Evolutionary conservation across 2,888 invertebrate species (phyloP).

Genomic region (Ochropleura plecta): DNA sequence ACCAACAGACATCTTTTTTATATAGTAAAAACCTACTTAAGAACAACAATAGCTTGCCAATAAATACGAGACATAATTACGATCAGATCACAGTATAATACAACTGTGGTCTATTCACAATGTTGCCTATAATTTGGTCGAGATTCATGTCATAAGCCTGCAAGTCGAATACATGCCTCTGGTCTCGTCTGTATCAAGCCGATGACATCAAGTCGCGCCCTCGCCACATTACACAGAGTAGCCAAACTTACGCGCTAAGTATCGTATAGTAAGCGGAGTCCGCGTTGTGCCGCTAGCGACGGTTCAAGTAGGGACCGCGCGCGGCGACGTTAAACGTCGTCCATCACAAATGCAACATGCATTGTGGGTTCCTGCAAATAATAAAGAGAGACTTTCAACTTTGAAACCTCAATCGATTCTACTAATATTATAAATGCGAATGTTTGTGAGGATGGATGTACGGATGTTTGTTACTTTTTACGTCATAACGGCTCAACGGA

Average conservation of each 20-base stretch:
- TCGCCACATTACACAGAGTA: slow-evolving; percentile 62
- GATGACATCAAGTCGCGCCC: slow-evolving; percentile 37
- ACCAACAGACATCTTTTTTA: slow-evolving; percentile 63
- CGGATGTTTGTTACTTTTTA: too few species aligned
- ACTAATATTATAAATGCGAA: too few species aligned
- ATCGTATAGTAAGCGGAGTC: slow-evolving; percentile 59
- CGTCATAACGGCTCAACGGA: too few species aligned
- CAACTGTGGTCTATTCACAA: slow-evolving; percentile 31
- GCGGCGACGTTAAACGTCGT: slow-evolving; percentile 85
- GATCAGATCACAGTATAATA: slow-evolving; percentile 3
- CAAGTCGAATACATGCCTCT: not conserved
- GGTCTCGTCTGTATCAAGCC: not conserved
- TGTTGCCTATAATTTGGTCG: slow-evolving; percentile 27
- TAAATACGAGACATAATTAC: slow-evolving; percentile 49
- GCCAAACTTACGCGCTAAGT: slow-evolving; percentile 72
- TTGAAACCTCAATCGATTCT: too few species aligned
- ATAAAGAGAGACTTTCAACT: not conserved
- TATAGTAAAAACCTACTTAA: slow-evolving; percentile 74
- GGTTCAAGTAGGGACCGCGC: slow-evolving; percentile 66
- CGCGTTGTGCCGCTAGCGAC: slow-evolving; percentile 34
- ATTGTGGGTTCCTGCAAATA: slow-evolving; percentile 86
- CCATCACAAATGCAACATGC: slow-evolving; percentile 89
- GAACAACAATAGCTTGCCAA: slow-evolving; percentile 79
- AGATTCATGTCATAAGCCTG: slow-evolving; percentile 28
- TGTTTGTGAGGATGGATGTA: too few species aligned